Base-by-base conservation (phyloP, 2,888 invertebrate species). In the Agriopis leucophaearia region DNA sequence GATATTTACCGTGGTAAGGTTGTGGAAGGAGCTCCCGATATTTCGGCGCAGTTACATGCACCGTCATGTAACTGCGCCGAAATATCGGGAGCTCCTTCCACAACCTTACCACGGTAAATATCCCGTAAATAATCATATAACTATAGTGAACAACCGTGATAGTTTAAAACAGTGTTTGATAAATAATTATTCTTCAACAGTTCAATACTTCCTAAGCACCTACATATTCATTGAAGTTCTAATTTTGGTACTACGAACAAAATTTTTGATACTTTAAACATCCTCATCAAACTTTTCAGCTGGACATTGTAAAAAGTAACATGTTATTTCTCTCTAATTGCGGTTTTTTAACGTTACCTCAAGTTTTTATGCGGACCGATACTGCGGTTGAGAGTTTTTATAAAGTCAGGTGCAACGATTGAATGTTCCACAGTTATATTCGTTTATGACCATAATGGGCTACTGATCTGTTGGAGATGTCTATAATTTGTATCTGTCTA, bases 371-470 rank as follows among this genome's bases (percentile, higher is more conserved):
- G 61, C 64, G 40, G 36, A 54, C 54, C 27, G 62, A 61, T 66
- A 54, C 38, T 58, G 64, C 59, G 56, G 66, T 71, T n/a, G 12
- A 57, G 13, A 12, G 60, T 71, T 73, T 70, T 70, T 70, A 44
- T 66, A 42, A 16, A 60, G 57, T 62, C 70, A 70, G 70, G 66
- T 72, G 72, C 56, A 67, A 38, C 36, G 51, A 70, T 68, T 61
- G 50, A 52, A 58, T 65, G 63, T 66, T 38, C 45, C 47, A 15
- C 47, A 57, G 58, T 69, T 57, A 70, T 60, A 50, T 40, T 9
- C 44, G 58, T 59, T 68, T 61, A 59, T 60, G 63, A 71, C 48
- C 59, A 51, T 59, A 59, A 57, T 66, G 57, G 51, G 27, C 51
- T 52, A 47, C 51, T 51, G 44, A 54, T 44, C 27, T 13, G 16